Conservation (phyloP, 2,113 vertebrate genomes). For the Mobula hypostoma region DNA sequence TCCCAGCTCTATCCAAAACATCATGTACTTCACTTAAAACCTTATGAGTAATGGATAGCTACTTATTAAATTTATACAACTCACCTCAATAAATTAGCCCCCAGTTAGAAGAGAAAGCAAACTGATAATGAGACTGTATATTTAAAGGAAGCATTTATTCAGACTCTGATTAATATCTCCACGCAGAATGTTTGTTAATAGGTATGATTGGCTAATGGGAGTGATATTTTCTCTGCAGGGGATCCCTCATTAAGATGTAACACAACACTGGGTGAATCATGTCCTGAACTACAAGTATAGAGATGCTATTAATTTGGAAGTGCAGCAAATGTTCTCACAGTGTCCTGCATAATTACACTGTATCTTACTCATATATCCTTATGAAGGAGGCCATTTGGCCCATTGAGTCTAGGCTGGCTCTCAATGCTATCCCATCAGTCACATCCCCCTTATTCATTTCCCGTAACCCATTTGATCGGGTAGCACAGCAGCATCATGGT, state of each 20-base stretch:
- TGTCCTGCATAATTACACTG: too few relatives aligned
- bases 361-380: too few relatives aligned
- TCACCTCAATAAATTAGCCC: not conserved
- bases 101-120: not conserved
- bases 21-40: not conserved
- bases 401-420: too few relatives aligned
- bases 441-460: too few relatives aligned
- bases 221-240: not conserved
- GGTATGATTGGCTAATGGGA: slow-evolving; percentile 13
- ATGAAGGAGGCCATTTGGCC: too few relatives aligned
- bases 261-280: not conserved
- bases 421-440: too few relatives aligned
- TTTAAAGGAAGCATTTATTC: not conserved
- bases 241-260: not conserved
- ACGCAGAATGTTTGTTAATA: not conserved
- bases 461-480: too few relatives aligned
- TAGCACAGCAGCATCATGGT: too few relatives aligned
- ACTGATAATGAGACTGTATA: not conserved
- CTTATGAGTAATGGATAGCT: not conserved
- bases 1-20: not conserved
- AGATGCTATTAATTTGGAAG: not conserved
- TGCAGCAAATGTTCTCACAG: not conserved
- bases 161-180: not conserved
- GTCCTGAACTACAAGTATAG: not conserved
- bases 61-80: slow-evolving; percentile 17